Conservation (phyloP, 2,797 vertebrate genomes). For the Gymnodraco acuticeps region DNA sequence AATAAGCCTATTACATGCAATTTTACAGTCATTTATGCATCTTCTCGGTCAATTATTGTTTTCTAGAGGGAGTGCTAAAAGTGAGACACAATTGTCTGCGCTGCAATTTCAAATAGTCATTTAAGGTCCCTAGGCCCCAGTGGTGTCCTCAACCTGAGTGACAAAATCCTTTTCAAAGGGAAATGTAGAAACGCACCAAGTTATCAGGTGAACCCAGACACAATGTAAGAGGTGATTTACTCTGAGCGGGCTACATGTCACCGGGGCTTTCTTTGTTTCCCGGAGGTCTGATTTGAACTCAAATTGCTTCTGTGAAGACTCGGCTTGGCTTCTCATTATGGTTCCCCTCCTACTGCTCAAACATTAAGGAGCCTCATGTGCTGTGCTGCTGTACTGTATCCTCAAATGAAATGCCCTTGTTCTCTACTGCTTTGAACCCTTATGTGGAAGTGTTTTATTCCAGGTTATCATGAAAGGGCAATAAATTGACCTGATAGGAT, state of each 20-base stretch:
- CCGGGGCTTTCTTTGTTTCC: conserved; percentile 77
- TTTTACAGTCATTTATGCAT: conserved; percentile 49
- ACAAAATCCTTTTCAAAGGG: conserved; percentile 76
- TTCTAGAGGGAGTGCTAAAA: conserved; percentile 44
- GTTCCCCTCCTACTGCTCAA: conserved; percentile 69
- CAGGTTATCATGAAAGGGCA: conserved; percentile 54
- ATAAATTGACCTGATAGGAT: no score
- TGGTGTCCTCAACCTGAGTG: conserved; percentile 70
- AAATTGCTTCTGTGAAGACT: conserved; percentile 83
- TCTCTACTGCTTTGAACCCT: conserved; percentile 60
- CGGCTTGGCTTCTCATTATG: conserved; percentile 69
- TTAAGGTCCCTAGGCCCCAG: conserved; percentile 74
- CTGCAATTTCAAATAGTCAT: conserved; percentile 79
- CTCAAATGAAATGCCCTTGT: conserved; percentile 75
- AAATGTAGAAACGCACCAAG: conserved; percentile 80
- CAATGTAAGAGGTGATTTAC: conserved; percentile 84
- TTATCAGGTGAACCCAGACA: conserved; percentile 80
- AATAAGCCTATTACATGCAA: conserved; percentile 27
- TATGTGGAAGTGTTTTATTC: conserved; percentile 59
- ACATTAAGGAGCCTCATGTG: conserved; percentile 64
- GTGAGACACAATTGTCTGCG: conserved; percentile 58
- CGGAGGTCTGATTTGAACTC: conserved; percentile 83
- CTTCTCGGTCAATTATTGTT: conserved; percentile 59
- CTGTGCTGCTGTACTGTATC: conserved; percentile 37
- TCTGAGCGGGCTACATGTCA: conserved; percentile 79